phyloP scores from a whole-genome alignment of 1,140 invertebrate genomes.

The Linepithema humile region DNA sequence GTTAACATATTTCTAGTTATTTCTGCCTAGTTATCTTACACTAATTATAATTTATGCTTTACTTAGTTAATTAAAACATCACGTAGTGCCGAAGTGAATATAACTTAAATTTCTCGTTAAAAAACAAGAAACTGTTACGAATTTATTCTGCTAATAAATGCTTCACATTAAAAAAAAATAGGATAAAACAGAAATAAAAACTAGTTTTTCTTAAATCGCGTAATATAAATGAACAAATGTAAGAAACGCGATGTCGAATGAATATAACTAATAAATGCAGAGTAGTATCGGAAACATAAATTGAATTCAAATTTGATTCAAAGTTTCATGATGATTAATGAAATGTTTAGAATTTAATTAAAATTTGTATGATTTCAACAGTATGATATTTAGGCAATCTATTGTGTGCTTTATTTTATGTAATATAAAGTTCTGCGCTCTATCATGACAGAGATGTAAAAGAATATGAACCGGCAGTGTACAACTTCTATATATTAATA shows the following conservation, averaged over 20 bases:
- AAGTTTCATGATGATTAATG: background rate
- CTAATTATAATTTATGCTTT: conserved; percentile 47
- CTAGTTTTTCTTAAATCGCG: background rate
- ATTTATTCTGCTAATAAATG: background rate
- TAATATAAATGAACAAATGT: background rate
- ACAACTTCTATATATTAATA: conserved; percentile 6
- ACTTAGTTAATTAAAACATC: conserved; percentile 36
- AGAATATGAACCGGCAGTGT: conserved; percentile 40
- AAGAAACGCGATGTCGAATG: background rate
- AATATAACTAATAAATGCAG: background rate
- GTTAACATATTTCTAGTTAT: conserved; percentile 50
- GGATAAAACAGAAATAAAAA: background rate
- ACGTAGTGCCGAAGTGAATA: conserved; percentile 15
- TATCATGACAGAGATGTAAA: conserved; percentile 15
- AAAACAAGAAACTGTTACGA: conserved; percentile 30
- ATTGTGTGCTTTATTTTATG: conserved; percentile 3
- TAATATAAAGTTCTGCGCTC: background rate
- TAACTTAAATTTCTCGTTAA: background rate
- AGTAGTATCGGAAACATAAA: background rate
- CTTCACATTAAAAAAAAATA: background rate
- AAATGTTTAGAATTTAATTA: background rate
- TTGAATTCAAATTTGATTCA: background rate
- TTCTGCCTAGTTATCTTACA: conserved; percentile 57
- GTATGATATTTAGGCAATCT: background rate
- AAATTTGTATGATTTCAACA: background rate